A percentile compares a stretch with the other conserved stretches of the same genome.
Conservation (phyloP, 2,113 vertebrate species). For the Chloebia gouldiae region DNA sequence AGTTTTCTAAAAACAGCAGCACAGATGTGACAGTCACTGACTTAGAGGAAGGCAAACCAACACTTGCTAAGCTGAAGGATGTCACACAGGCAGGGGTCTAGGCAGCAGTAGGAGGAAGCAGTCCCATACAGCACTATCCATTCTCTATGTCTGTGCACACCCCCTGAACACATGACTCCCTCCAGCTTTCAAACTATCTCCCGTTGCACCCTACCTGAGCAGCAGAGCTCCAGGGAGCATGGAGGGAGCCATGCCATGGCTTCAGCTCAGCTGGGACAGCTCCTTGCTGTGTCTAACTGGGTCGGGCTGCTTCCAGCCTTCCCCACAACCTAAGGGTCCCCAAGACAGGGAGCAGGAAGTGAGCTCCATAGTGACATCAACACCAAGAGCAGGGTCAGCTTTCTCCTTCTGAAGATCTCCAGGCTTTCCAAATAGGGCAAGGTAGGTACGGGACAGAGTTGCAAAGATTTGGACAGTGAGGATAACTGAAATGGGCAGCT, state of each 20-base stretch:
- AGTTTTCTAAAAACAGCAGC: background rate
- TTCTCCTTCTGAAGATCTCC: background rate
- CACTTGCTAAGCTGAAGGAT: background rate
- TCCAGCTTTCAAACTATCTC: background rate
- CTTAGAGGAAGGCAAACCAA: background rate
- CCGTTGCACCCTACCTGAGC: accelerated
- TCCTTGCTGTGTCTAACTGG: background rate
- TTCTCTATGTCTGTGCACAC: background rate
- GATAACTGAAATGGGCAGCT: background rate
- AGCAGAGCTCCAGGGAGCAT: accelerated
- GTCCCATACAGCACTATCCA: background rate
- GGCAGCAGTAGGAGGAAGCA: background rate
- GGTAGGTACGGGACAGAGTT: accelerated
- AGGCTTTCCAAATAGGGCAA: background rate
- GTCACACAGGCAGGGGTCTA: accelerated
- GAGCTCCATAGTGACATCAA: accelerated
- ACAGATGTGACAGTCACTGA: background rate
- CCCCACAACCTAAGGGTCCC: background rate
- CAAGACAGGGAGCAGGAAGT: background rate
- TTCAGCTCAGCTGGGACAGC: background rate
- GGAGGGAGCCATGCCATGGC: background rate
- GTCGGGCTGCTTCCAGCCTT: background rate
- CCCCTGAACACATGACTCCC: accelerated
- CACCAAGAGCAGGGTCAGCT: background rate
- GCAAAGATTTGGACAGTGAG: background rate